A percentile compares a stretch with the other conserved stretches of the same genome.
These are phyloP conservation scores for Monoplex corrugatus DNA, from an alignment of 2,888 invertebrate genomes.

Conservation along the genomic window DNA sequence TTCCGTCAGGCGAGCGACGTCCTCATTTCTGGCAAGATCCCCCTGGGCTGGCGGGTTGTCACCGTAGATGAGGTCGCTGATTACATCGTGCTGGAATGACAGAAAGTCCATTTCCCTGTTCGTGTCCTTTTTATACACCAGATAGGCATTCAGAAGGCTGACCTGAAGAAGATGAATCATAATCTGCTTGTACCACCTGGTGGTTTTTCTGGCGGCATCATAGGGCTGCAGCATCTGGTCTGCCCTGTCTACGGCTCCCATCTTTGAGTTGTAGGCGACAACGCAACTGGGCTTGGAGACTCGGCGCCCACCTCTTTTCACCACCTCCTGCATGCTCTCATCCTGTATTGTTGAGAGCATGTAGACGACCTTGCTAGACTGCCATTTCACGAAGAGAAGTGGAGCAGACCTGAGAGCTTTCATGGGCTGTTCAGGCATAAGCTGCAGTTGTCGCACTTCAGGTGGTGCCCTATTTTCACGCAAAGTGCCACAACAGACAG, in stretches of 20 bases:
- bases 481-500: constrained; percentile 44
- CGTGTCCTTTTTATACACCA: not conserved
- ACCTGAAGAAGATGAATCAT: not conserved
- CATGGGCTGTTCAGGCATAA: not conserved
- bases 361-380: not conserved
- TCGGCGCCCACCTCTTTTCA: not conserved
- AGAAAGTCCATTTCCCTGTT: not conserved
- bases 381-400: not conserved
- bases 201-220: constrained; percentile 31
- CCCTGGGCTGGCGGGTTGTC: not conserved
- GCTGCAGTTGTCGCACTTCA: not conserved
- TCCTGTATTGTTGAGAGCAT: not conserved
- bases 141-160: not conserved
- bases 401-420: not conserved
- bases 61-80: not conserved
- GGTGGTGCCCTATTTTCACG: constrained; percentile 34
- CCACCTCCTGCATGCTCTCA: constrained; percentile 5
- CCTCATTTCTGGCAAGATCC: not conserved
- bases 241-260: not conserved
- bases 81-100: not conserved
- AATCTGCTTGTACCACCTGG: constrained; percentile 42
- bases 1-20: not conserved
- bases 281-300: not conserved
- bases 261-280: not conserved
- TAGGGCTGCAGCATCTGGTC: constrained; percentile 22